Base-by-base conservation (phyloP, 2,113 vertebrate species). In the Melanocharis versteri region DNA sequence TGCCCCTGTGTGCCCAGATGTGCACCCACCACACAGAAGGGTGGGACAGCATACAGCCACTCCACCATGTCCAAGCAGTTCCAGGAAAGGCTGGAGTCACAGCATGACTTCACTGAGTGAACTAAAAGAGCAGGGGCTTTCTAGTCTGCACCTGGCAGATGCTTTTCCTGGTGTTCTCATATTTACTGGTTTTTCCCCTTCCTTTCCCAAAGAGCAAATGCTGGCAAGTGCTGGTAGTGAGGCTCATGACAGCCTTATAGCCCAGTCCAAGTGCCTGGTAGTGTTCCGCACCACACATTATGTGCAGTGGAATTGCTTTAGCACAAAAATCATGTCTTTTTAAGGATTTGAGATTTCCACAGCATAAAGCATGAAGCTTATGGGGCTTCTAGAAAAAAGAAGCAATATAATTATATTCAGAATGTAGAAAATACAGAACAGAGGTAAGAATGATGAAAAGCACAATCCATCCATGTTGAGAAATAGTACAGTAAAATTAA, bases 261-360 rank as follows among this genome's bases (percentile, higher is more conserved):
- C 17, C 13, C n/a, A 77, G 50, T 22, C 73, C 26, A 85, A 79
- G 72, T 17, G 30, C 27, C 47, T 45, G 15, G 15, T 11, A 54
- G 35, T 0, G 0, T 11, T 65, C 66, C 65, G 42, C 11, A 70
- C 26, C 0, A 0, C 1, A 6, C 40, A 27, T 44, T 54, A n/a
- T 2, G 5, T 83, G 70, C 22, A 60, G 14, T 1, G 0, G 26
- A 77, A 89, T 13, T 58, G 35, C 39, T 91, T 62, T 45, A 62
- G 42, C 23, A 71, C 15, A 42, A 56, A 65, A 90, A 73, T 26
- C 0, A 0, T 16, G 11, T n/a, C n/a, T 35, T 85, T 70, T 61
- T 57, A 92, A 1, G 1, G 50, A 83, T 62, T 24, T 66, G 72
- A 91, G 27, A 51, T 70, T 66, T 81, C 54, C 23, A 45, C 13